Conservation (phyloP, 2,113 vertebrate genomes). For the Boleophthalmus pectinirostris region DNA sequence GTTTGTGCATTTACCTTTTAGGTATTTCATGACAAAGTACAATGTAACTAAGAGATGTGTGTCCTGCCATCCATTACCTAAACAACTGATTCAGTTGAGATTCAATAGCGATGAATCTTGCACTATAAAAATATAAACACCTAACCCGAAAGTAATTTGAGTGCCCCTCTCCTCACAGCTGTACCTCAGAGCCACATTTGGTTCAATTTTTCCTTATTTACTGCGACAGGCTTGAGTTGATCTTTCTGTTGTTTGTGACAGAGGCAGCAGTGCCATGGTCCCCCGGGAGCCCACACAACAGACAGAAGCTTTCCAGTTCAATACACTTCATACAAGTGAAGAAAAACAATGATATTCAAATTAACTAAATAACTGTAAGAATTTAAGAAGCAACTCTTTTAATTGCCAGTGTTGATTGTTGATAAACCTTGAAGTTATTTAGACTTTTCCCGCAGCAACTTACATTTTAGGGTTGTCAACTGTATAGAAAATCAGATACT, state of each 20-base stretch:
- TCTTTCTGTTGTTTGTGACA: slow-evolving; percentile 28
- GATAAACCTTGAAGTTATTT: neutral
- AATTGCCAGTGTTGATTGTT: neutral
- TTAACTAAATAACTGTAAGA: neutral
- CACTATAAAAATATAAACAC: no score
- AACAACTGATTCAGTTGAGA: no score
- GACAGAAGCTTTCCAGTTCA: neutral
- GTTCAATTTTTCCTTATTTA: slow-evolving; percentile 35
- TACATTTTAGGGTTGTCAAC: no score
- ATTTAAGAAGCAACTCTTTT: neutral
- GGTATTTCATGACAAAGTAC: no score
- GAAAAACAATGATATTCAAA: slow-evolving; percentile 2
- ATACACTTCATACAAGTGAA: neutral
- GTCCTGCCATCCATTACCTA: no score
- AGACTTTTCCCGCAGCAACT: no score
- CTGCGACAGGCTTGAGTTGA: slow-evolving; percentile 44
- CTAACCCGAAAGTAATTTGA: no score
- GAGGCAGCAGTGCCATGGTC: slow-evolving; percentile 9
- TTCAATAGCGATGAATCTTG: no score
- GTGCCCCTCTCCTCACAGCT: neutral
- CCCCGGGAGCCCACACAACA: slow-evolving; percentile 8
- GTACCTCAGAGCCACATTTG: slow-evolving; percentile 50
- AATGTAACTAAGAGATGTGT: no score
- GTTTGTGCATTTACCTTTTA: no score
- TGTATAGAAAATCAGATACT: no score